Percentiles rank a stretch among this genome's conserved stretches.
Conservation (phyloP, 2,113 vertebrate species). For the Hydropotes inermis region DNA sequence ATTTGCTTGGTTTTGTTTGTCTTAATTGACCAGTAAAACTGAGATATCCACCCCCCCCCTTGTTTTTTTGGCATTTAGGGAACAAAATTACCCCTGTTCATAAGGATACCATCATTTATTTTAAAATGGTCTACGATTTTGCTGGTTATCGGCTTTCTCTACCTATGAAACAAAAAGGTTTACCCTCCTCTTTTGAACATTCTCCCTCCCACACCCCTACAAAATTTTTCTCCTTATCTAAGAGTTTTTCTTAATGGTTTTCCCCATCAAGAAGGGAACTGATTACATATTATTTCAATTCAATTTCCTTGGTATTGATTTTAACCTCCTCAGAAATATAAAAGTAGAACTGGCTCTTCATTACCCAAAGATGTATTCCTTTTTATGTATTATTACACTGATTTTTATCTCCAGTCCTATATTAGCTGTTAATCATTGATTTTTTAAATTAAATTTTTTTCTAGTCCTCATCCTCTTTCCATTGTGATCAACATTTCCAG, state of each 20-base stretch:
- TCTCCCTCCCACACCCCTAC: background rate
- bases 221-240: background rate
- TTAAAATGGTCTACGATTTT: background rate
- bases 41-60: background rate
- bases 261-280: background rate
- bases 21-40: background rate
- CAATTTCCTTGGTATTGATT: background rate
- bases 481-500: background rate
- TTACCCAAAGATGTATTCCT: background rate
- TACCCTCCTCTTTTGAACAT: background rate
- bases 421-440: background rate
- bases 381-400: background rate
- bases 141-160: background rate
- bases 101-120: slow-evolving; percentile 4
- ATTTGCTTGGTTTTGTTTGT: background rate
- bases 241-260: background rate
- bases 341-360: background rate
- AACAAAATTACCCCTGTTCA: background rate
- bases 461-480: background rate
- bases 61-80: background rate
- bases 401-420: background rate
- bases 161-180: background rate
- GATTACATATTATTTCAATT: background rate
- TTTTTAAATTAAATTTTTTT: background rate
- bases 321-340: slow-evolving; percentile 6